Evolutionary conservation across 1,140 invertebrate species (phyloP).

Genomic region (Gryllus bimaculatus): DNA sequence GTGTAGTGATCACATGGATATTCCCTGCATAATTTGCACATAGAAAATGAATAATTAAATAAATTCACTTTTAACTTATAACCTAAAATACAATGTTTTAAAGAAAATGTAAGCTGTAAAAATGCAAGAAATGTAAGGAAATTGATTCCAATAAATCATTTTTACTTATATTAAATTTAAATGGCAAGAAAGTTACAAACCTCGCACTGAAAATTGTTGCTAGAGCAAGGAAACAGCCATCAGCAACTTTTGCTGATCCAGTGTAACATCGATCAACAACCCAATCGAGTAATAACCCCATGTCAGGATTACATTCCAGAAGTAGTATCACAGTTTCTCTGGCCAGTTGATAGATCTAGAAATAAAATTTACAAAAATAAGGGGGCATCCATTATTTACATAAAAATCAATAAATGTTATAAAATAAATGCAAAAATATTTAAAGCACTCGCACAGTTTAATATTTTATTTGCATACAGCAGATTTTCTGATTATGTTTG

Average conservation of each 20-base stretch:
- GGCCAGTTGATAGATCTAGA: conserved; percentile 77
- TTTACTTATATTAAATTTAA: neutral
- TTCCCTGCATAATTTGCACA: conserved; percentile 55
- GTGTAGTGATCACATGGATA: conserved; percentile 98
- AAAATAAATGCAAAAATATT: too few relatives aligned
- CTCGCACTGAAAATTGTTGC: conserved; percentile 92
- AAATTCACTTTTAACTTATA: neutral
- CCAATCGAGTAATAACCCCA: conserved; percentile 89
- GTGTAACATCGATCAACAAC: conserved; percentile 96
- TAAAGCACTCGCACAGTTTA: too few relatives aligned
- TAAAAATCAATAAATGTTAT: neutral
- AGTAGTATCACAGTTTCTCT: conserved; percentile 89
- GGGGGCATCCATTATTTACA: neutral
- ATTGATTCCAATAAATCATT: conserved; percentile 6
- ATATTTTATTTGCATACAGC: too few relatives aligned
- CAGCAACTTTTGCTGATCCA: conserved; percentile 76
- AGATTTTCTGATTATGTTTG: too few relatives aligned
- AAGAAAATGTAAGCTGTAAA: neutral
- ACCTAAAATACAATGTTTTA: neutral
- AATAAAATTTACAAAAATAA: conserved; percentile 18
- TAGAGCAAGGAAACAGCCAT: conserved; percentile 90
- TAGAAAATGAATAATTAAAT: neutral
- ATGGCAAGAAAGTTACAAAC: conserved; percentile 41
- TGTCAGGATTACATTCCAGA: conserved; percentile 93
- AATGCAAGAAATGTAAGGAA: conserved; percentile 2